Percentiles rank a stretch among this genome's conserved stretches.
Conservation (phyloP, 1,140 invertebrate genomes). For the Philotrypesis tridentata region DNA sequence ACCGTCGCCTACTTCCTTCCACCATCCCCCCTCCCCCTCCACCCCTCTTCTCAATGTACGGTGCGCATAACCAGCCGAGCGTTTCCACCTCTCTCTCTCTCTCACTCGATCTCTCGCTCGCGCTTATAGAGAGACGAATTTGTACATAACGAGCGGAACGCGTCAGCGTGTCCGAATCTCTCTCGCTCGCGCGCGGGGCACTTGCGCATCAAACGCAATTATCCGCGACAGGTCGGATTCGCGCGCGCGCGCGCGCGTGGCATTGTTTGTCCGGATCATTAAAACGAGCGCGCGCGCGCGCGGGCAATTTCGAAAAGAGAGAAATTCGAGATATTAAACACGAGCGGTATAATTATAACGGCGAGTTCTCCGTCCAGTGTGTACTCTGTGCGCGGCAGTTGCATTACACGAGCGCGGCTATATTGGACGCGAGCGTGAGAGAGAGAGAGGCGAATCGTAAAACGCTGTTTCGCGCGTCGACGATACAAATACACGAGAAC, state of each 20-base stretch:
- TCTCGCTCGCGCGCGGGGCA: background rate
- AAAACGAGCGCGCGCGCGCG: background rate
- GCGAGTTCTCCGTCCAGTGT: too few relatives aligned
- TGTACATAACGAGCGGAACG: constrained; percentile 9
- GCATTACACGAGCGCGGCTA: too few relatives aligned
- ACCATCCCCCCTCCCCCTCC: too few relatives aligned
- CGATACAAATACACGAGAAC: too few relatives aligned
- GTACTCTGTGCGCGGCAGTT: too few relatives aligned
- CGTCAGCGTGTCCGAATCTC: constrained; percentile 1
- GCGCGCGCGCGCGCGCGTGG: background rate
- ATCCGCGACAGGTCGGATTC: background rate
- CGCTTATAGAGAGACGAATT: background rate
- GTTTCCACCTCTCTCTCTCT: background rate
- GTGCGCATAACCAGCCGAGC: background rate
- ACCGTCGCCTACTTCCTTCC: background rate
- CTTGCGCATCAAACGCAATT: constrained; percentile 19
- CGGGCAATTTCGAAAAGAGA: constrained; percentile 15
- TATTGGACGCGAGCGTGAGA: too few relatives aligned
- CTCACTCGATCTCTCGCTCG: too few relatives aligned
- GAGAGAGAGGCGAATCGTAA: too few relatives aligned
- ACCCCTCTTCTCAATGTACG: too few relatives aligned
- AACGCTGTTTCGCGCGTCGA: too few relatives aligned
- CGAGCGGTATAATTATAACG: background rate
- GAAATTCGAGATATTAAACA: background rate
- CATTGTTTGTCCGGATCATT: constrained; percentile 18